Conservation (phyloP, 1,140 invertebrate genomes). For the Chionoecetes opilio region DNA sequence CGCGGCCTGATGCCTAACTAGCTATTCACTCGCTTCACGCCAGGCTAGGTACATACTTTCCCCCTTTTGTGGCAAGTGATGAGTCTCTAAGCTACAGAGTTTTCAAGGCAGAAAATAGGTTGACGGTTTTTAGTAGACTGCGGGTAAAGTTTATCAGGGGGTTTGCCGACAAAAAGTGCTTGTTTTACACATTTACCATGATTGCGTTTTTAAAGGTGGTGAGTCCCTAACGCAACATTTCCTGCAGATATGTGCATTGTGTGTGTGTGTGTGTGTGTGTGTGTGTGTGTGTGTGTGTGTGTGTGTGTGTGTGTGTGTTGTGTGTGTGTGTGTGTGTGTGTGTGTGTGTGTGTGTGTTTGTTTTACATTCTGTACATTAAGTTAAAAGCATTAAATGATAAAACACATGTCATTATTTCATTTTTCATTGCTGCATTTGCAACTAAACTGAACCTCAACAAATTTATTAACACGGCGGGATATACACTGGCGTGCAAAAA, state of each 20-base stretch:
- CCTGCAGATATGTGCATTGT: neutral
- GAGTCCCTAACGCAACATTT: neutral
- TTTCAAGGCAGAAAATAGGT: constrained; percentile 17
- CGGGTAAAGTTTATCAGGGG: neutral
- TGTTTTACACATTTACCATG: constrained; percentile 30
- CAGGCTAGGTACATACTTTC: neutral
- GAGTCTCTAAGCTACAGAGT: neutral
- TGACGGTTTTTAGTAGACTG: neutral
- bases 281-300: no score
- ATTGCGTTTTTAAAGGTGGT: constrained; percentile 29
- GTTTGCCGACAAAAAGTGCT: neutral
- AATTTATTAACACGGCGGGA: no score
- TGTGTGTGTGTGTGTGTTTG: no score
- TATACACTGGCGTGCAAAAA: no score
- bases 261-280: constrained; percentile 9
- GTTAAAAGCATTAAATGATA: no score
- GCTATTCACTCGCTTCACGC: neutral
- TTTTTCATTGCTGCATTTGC: no score
- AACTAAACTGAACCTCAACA: no score
- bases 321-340: no score
- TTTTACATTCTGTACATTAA: no score
- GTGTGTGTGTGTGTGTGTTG: no score
- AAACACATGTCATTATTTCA: no score
- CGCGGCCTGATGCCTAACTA: neutral
- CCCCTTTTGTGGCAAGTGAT: neutral